Percentiles rank a stretch among this genome's conserved stretches.
Evolutionary conservation across 2,113 vertebrate genomes (phyloP).

Genomic region (Chaenocephalus aceratus): DNA sequence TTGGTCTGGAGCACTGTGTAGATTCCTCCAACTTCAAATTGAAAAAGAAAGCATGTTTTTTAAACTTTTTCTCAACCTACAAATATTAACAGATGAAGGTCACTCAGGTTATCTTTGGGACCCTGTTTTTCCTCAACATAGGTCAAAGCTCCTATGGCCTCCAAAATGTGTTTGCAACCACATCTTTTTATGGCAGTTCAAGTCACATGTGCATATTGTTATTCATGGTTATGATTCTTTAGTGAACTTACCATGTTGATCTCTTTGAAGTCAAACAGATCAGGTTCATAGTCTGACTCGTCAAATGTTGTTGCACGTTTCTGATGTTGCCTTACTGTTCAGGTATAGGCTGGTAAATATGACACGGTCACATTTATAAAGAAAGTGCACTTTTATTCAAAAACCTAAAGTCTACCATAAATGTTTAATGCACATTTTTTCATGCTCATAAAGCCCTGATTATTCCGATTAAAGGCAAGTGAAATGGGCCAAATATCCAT

Average conservation of each 20-base stretch:
- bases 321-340: neutral
- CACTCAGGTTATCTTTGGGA: neutral
- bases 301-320: neutral
- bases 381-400: too few species aligned
- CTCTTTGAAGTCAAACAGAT: neutral
- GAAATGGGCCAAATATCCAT: neutral
- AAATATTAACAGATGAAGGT: neutral
- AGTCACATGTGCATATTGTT: neutral
- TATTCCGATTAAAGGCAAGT: neutral
- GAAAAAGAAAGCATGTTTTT: neutral
- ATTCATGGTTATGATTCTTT: neutral
- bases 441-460: neutral
- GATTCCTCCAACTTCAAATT: constrained; percentile 92
- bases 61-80: neutral
- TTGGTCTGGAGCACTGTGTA: constrained; percentile 99
- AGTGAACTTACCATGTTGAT: neutral
- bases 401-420: neutral
- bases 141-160: neutral
- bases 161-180: neutral
- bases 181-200: neutral
- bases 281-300: neutral
- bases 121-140: neutral
- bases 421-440: neutral
- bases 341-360: neutral
- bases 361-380: too few species aligned